A percentile compares a stretch with the other conserved stretches of the same genome.
These are phyloP conservation scores for Prosopocoilus inquinatus DNA, from an alignment of 2,888 invertebrate genomes.

Conservation along the genomic window DNA sequence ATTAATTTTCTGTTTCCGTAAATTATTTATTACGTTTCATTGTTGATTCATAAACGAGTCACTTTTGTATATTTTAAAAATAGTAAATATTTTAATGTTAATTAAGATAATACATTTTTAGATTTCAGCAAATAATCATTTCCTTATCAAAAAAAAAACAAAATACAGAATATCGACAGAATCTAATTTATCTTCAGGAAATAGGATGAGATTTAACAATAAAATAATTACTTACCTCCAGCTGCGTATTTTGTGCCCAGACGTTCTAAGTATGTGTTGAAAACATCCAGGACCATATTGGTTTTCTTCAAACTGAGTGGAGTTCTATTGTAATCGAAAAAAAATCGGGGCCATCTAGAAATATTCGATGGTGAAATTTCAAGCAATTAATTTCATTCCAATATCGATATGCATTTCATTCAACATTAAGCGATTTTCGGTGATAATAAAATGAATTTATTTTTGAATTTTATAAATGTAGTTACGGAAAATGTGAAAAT, in stretches of 20 bases:
- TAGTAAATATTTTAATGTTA: too few species aligned
- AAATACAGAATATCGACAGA: too few species aligned
- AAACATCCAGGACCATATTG: constrained; percentile 62
- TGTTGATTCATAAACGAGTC: too few species aligned
- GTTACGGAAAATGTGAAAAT: too few species aligned
- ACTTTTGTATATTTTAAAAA: too few species aligned
- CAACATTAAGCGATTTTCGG: not conserved
- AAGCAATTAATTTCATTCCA: too few species aligned
- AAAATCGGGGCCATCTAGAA: constrained; percentile 73
- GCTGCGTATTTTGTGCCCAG: constrained; percentile 65
- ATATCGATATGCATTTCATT: not conserved
- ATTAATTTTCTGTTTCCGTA: too few species aligned
- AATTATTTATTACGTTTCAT: too few species aligned
- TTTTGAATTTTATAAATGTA: too few species aligned
- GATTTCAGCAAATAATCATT: not conserved
- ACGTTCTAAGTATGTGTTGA: constrained; percentile 65
- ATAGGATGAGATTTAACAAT: not conserved
- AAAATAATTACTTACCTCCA: constrained; percentile 51
- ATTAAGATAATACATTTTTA: too few species aligned
- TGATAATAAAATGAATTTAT: not conserved
- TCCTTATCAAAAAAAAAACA: not conserved
- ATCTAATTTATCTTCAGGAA: too few species aligned
- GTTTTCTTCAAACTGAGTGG: constrained; percentile 67
- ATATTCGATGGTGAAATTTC: not conserved
- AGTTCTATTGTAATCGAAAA: constrained; percentile 70